Conservation (phyloP, 2,888 invertebrate species). For the Dexiosoma caninum region DNA sequence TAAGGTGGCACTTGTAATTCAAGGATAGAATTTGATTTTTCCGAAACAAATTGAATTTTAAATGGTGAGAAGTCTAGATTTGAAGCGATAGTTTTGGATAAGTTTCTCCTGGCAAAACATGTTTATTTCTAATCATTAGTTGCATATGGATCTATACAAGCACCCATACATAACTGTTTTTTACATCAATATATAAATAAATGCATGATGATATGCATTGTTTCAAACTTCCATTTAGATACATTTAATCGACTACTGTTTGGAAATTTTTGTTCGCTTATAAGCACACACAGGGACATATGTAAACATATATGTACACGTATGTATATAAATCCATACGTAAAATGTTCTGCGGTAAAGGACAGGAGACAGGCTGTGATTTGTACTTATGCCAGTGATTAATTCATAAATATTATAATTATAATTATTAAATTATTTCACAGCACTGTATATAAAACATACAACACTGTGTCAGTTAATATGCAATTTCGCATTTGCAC, state of each 20-base stretch:
- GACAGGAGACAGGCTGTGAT: not conserved
- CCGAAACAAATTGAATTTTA: no score
- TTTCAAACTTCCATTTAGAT: conserved; percentile 35
- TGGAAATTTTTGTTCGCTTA: conserved; percentile 24
- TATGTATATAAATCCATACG: no score
- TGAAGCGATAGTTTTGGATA: no score
- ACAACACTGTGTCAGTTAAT: no score
- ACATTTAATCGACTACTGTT: conserved; percentile 60
- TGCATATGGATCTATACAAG: not conserved
- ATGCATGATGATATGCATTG: not conserved
- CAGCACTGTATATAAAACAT: no score
- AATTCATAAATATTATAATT: no score
- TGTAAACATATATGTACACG: no score
- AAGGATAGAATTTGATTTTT: no score
- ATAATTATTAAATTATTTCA: no score
- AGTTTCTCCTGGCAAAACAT: conserved; percentile 4
- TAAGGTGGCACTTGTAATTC: not conserved
- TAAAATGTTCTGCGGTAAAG: conserved; percentile 5
- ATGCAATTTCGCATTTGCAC: no score
- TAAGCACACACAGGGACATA: no score
- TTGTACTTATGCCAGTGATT: not conserved
- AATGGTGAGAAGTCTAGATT: no score
- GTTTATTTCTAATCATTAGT: conserved; percentile 23
- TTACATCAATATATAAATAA: not conserved
- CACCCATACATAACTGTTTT: not conserved